These are phyloP conservation scores for Aphidoletes aphidimyza DNA, from an alignment of 2,888 invertebrate species.

Conservation along the genomic window DNA sequence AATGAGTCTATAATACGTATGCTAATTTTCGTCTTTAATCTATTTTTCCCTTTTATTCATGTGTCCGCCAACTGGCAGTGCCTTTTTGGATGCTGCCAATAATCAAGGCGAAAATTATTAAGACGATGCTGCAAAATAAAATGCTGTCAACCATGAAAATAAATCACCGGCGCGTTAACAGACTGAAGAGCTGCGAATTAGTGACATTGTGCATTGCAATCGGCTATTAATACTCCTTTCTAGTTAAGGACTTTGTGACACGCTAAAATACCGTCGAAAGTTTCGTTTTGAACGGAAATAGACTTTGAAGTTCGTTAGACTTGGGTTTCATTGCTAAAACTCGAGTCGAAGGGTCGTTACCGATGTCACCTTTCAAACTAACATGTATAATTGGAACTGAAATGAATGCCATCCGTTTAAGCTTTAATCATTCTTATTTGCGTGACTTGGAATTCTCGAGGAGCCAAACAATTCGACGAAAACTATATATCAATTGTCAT, in stretches of 20 bases:
- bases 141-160: constrained; percentile 28
- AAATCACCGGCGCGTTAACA: constrained; percentile 48
- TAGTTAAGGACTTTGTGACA: neutral
- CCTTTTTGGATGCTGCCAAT: neutral
- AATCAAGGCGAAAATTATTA: neutral
- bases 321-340: too few relatives aligned
- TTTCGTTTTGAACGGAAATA: neutral
- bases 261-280: neutral
- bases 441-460: too few relatives aligned
- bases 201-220: too few relatives aligned
- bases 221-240: neutral
- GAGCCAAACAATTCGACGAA: too few relatives aligned
- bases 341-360: too few relatives aligned
- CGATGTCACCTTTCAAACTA: too few relatives aligned
- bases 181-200: constrained; percentile 33
- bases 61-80: neutral
- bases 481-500: too few relatives aligned
- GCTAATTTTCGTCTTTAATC: constrained; percentile 51
- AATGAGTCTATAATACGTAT: constrained; percentile 44
- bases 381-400: too few relatives aligned
- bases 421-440: too few relatives aligned
- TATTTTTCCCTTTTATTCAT: neutral
- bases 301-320: too few relatives aligned
- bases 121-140: neutral
- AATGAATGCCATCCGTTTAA: too few relatives aligned